Evolutionary conservation across 2,113 vertebrate species (phyloP), one percentile per base, ranked within the genome.

Genomic region (Haemorhous mexicanus): DNA sequence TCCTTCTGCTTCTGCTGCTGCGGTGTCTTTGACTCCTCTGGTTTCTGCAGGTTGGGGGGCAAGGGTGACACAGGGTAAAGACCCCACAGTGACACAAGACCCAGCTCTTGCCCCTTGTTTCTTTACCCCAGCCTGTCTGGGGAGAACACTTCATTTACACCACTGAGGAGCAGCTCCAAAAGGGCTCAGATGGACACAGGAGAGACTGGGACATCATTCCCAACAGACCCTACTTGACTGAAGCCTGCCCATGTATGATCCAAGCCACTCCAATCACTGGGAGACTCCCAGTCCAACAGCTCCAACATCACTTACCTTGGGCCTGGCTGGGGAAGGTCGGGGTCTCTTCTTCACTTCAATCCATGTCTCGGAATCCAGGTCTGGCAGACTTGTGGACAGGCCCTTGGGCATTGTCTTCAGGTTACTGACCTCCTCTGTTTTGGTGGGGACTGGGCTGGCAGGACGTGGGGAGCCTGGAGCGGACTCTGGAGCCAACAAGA

Each of bases 271-370:
- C 27, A 24, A 28, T 8, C 55, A 44, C 13, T 24, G 9, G 9
- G 11, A 91, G 37, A 76, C 4, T 9, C n/a, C 24, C 62, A 59
- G 1, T 33, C 10, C 49, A 43, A 46, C 10, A 62, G 59, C 22
- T 70, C 23, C 52, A 33, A 18, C 13, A 59, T 30, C 44, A 32
- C 44, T 32, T 87, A 99, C 99, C 98, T 99, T 99, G 61, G 98
- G 98, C 92, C 98, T 98, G 72, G 98, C 98, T 0, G 99, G 99
- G 2, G 99, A 99, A 6, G 99, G 99, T 32, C 99, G 97, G 50
- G 99, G 99, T 81, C 99, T 98, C 97, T 99, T 99, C 97, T 99
- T 99, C 73, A 99, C 99, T 97, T 99, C 99, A 56, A 99, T 99
- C 99, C 99, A 99, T 9, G 98, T 99, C 96, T 99, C 99, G 0